Evolutionary conservation across 2,113 vertebrate genomes (phyloP).

Genomic region (Ascaphus truei): DNA sequence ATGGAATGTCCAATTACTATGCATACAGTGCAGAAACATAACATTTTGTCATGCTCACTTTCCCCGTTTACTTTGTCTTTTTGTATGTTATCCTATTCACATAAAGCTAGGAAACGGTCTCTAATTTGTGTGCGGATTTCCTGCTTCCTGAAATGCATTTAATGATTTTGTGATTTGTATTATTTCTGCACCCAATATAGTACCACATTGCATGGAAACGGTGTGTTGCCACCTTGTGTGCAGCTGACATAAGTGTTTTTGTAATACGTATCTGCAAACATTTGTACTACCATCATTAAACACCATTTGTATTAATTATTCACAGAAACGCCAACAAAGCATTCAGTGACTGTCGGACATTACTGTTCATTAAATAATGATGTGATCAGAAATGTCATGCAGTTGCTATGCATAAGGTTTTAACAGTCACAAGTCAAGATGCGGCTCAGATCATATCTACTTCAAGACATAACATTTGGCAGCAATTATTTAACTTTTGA

Average conservation of each 20-base stretch:
- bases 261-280: constrained; percentile 23
- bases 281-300: constrained; percentile 23
- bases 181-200: not conserved
- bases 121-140: not conserved
- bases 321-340: constrained; percentile 16
- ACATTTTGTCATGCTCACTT: too few relatives aligned
- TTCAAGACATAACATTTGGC: constrained; percentile 17
- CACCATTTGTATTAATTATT: constrained; percentile 16
- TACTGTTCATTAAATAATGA: constrained; percentile 33
- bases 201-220: constrained; percentile 14
- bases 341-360: constrained; percentile 12
- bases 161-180: constrained; percentile 9
- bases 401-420: not conserved
- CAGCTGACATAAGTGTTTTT: not conserved
- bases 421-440: not conserved
- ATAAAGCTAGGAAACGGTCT: not conserved
- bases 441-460: constrained; percentile 28
- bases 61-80: too few relatives aligned
- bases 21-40: too few relatives aligned
- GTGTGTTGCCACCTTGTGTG: not conserved
- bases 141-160: not conserved
- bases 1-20: too few relatives aligned
- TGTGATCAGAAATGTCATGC: constrained; percentile 30
- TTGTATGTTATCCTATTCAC: not conserved
- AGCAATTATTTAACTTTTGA: constrained; percentile 32